These are phyloP conservation scores for Huso huso DNA, from an alignment of 2,797 vertebrate genomes.

Conservation along the genomic window DNA sequence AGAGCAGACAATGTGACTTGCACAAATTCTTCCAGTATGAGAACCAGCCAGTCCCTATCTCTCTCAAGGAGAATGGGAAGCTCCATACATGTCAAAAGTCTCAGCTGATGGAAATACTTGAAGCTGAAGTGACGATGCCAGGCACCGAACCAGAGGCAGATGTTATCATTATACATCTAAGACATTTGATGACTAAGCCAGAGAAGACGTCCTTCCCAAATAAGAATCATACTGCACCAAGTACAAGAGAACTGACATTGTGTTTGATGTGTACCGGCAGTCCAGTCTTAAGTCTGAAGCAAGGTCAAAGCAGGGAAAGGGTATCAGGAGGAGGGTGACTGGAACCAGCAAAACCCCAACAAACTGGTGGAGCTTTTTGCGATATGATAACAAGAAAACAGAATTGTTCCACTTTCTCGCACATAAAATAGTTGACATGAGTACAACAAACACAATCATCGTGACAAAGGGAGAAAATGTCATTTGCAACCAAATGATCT, in stretches of 20 bases:
- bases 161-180: constrained; percentile 14
- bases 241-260: constrained; percentile 15
- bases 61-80: too few species aligned
- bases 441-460: too few species aligned
- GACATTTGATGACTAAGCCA: constrained; percentile 17
- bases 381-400: too few species aligned
- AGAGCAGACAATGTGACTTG: constrained; percentile 18
- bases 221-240: constrained; percentile 13
- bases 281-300: constrained; percentile 15
- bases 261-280: constrained; percentile 17
- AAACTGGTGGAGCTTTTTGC: constrained; percentile 4
- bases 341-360: neutral
- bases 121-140: too few species aligned
- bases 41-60: too few species aligned
- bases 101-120: too few species aligned
- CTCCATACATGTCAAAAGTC: too few species aligned
- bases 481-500: too few species aligned
- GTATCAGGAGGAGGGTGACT: constrained; percentile 13
- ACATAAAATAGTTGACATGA: too few species aligned
- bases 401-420: too few species aligned
- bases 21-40: constrained; percentile 13
- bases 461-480: too few species aligned
- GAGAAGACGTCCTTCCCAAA: constrained; percentile 11
- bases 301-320: constrained; percentile 10
- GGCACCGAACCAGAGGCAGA: too few species aligned